Conservation (phyloP, 2,797 vertebrate genomes). For the Periophthalmus magnuspinnatus region DNA sequence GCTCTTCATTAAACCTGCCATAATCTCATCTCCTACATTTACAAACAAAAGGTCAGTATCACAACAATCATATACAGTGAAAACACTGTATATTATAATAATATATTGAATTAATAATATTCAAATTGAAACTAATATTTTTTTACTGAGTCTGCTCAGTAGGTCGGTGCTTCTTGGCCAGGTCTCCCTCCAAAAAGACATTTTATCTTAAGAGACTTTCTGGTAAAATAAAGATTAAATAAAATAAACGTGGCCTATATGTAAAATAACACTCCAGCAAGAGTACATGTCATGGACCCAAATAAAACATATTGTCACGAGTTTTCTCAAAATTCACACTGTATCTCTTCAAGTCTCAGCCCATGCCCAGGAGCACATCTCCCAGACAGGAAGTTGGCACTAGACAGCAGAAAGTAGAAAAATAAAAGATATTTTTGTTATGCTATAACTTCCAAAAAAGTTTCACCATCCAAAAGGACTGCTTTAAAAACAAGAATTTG, state of each 20-base stretch:
- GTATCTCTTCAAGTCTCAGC: neutral
- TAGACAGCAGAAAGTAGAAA: conserved; percentile 7
- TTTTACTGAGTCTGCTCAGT: no score
- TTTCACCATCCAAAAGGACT: conserved; percentile 10
- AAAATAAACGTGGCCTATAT: neutral
- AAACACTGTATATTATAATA: no score
- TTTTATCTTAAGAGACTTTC: no score
- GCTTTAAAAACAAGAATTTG: conserved; percentile 15
- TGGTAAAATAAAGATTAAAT: no score
- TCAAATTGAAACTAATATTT: no score
- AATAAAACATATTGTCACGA: neutral
- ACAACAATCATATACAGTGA: no score
- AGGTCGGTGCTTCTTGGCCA: no score
- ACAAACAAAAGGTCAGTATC: no score
- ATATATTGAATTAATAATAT: no score
- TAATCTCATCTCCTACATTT: conserved; percentile 21
- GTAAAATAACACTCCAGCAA: conserved; percentile 4
- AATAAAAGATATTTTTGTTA: neutral
- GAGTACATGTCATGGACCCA: neutral
- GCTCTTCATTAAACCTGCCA: conserved; percentile 28
- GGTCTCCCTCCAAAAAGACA: no score
- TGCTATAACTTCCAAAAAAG: neutral
- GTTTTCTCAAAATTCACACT: neutral
- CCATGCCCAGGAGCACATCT: neutral
- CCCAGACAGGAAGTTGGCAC: conserved; percentile 5